A percentile compares a stretch with the other conserved stretches of the same genome.
These are phyloP conservation scores for Drosophila jambulina DNA, from an alignment of 1,140 invertebrate species.

Conservation along the genomic window DNA sequence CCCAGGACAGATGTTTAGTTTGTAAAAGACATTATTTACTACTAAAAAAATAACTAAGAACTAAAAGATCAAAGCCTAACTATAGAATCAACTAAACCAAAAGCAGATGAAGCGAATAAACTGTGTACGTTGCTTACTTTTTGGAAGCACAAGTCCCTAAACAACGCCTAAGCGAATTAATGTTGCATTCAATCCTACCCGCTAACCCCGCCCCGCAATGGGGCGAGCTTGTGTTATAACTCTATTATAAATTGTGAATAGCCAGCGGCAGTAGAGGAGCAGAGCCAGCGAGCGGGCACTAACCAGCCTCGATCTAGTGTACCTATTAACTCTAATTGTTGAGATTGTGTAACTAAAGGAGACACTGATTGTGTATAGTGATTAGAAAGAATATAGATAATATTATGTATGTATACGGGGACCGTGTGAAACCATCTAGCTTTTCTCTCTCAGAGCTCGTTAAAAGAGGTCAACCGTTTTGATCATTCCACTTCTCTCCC, in stretches of 20 bases:
- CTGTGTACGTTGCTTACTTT: slow-evolving; percentile 36
- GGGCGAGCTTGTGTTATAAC: slow-evolving; percentile 9
- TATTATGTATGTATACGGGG: slow-evolving; percentile 10
- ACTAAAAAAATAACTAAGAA: slow-evolving; percentile 19
- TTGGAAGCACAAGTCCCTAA: slow-evolving; percentile 21
- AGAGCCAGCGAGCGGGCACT: background rate
- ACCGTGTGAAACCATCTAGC: slow-evolving; percentile 2
- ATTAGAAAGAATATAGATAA: slow-evolving; percentile 11
- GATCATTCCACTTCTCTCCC: too few relatives aligned
- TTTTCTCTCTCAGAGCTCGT: background rate
- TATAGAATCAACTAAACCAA: slow-evolving; percentile 32
- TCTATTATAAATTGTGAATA: slow-evolving; percentile 24
- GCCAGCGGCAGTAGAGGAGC: background rate
- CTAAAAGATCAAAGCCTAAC: slow-evolving; percentile 30
- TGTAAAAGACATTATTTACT: slow-evolving; percentile 57
- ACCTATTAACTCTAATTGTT: slow-evolving; percentile 20
- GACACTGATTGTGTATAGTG: slow-evolving; percentile 4
- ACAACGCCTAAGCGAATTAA: background rate
- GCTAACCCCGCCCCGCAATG: slow-evolving; percentile 7
- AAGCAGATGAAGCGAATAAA: slow-evolving; percentile 37
- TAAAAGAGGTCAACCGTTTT: too few relatives aligned
- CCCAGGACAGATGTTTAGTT: slow-evolving; percentile 38
- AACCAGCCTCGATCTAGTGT: slow-evolving; percentile 11
- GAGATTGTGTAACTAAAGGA: slow-evolving; percentile 17
- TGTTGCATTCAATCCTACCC: slow-evolving; percentile 26